These are phyloP conservation scores for Isoperla grammatica DNA, from an alignment of 2,888 invertebrate species.

Conservation along the genomic window DNA sequence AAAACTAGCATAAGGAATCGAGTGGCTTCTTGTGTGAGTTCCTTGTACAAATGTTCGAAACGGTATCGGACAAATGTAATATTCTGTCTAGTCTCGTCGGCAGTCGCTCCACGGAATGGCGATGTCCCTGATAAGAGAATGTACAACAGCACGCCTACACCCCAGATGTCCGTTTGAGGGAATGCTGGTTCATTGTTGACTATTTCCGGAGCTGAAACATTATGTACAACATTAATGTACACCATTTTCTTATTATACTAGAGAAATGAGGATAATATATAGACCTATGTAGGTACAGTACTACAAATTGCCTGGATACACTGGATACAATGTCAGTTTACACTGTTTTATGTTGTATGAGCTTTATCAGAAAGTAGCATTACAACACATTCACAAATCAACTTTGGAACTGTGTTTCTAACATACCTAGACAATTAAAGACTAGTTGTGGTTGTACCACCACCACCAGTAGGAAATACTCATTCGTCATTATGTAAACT, in stretches of 20 bases:
- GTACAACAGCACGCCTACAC: conserved; percentile 87
- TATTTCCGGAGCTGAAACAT: conserved; percentile 73
- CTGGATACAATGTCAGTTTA: no score
- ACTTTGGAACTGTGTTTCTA: no score
- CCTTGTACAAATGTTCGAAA: conserved; percentile 90
- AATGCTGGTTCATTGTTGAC: conserved; percentile 80
- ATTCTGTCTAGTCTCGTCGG: conserved; percentile 83
- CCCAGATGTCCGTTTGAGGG: conserved; percentile 94
- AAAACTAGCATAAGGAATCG: conserved; percentile 93
- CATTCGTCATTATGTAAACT: no score
- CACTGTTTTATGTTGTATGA: no score
- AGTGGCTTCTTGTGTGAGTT: conserved; percentile 87
- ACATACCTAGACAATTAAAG: no score
- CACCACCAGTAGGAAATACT: no score
- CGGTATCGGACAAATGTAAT: conserved; percentile 87
- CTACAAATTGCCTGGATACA: no score
- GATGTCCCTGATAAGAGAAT: conserved; percentile 87
- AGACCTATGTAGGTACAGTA: no score
- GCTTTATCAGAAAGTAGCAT: no score
- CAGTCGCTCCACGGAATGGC: conserved; percentile 80
- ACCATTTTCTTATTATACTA: background rate
- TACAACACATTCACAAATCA: no score
- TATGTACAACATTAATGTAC: background rate
- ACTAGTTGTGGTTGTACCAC: no score
- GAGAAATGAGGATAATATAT: no score